Base-by-base conservation (phyloP, 2,113 vertebrate species). In the Okapia johnstoni region DNA sequence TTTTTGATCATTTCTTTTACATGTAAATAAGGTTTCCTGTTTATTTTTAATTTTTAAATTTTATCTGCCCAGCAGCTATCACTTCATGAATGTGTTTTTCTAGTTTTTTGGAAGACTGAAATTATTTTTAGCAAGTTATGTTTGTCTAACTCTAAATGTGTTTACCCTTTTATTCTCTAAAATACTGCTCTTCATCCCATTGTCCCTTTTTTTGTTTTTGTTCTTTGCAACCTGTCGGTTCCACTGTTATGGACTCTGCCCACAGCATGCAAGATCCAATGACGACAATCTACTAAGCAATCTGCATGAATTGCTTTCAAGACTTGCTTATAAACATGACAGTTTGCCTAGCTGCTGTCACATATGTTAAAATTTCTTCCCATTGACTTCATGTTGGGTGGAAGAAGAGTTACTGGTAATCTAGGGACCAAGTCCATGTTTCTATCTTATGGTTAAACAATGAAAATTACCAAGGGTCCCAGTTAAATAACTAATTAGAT, bases 271-370 rank as follows among this genome's bases (percentile, higher is more conserved):
- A 91, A 40, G 66, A 96, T 83, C 80, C 30, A 26, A 26, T 94
- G 92, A 88, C 5, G 90, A 98, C 96, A 98, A 95, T 52, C 54
- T 94, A 81, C 91, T 81, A 88, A 81, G 63, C 48, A 90, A 96
- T 98, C 98, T 98, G 81, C 91, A 87, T 98, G 97, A 98, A 93
- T 52, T 90, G 28, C 93, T 98, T 98, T 98, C 88, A 97, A 95
- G 54, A 87, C 61, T 91, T 88, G 0, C 96, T 97, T 97, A 92
- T 94, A 98, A 98, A 98, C 94, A 98, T 97, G 98, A 97, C 95
- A 98, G 73, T 95, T 93, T 96, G 30, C 90, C 85, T 76, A 98
- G 85, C 58, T 95, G 60, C 97, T 98, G 96, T 98, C 97, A 97
- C 54, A 81, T 86, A 57, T 91, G 84, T 92, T 98, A 95, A 97